phyloP scores from a whole-genome alignment of 2,113 vertebrate species.

The Aix galericulata region DNA sequence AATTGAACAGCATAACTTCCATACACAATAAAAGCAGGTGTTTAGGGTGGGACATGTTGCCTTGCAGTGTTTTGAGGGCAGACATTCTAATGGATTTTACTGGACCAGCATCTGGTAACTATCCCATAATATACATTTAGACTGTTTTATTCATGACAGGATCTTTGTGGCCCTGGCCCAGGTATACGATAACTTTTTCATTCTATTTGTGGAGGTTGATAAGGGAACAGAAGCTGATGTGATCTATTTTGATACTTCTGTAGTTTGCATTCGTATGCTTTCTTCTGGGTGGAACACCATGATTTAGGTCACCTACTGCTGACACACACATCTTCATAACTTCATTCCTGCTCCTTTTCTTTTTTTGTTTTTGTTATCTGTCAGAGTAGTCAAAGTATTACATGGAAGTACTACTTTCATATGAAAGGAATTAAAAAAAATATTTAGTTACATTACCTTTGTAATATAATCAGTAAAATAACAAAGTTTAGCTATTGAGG shows the following conservation, averaged over 20 bases:
- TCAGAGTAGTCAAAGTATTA: not conserved
- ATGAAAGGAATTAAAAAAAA: not conserved
- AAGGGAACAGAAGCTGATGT: not conserved
- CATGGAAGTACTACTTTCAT: not conserved
- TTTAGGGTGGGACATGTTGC: not conserved
- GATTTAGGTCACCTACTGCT: not conserved
- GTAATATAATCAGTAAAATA: not conserved
- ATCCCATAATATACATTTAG: not conserved
- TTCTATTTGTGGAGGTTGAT: not conserved
- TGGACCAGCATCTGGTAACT: not conserved
- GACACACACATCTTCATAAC: accelerated
- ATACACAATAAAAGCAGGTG: not conserved
- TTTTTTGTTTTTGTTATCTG: no score
- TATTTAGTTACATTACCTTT: not conserved
- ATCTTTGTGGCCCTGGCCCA: not conserved
- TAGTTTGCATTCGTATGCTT: not conserved
- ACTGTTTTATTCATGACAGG: not conserved
- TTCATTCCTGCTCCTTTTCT: not conserved
- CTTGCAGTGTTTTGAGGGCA: not conserved
- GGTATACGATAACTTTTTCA: not conserved
- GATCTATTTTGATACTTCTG: not conserved
- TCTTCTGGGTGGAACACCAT: not conserved
- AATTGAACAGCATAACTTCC: not conserved
- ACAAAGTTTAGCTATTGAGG: not conserved
- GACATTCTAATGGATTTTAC: not conserved